Evolutionary conservation across 1,140 invertebrate genomes (phyloP).

Genomic region (Metopolophium dirhodum): DNA sequence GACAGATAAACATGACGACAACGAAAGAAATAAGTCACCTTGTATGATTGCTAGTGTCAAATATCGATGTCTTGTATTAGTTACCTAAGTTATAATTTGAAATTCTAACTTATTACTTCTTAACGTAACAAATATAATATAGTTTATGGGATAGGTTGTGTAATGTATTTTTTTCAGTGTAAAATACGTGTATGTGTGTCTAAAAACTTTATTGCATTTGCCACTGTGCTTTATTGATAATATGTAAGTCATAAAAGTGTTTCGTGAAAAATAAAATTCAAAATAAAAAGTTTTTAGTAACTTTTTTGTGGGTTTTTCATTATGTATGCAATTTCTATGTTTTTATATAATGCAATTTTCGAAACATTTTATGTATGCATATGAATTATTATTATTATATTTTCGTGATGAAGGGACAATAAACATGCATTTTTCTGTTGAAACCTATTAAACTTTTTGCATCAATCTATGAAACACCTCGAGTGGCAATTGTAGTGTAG

Average conservation of each 20-base stretch:
- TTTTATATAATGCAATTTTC: too few relatives aligned
- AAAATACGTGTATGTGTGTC: background rate
- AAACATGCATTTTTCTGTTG: too few relatives aligned
- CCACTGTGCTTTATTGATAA: background rate
- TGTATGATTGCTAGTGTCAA: background rate
- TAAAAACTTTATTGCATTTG: background rate
- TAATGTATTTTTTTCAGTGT: background rate
- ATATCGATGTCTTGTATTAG: background rate
- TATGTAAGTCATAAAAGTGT: background rate
- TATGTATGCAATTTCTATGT: background rate
- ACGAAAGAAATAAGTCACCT: background rate
- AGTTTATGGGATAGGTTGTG: background rate
- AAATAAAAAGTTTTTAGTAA: background rate
- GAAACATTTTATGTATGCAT: too few relatives aligned
- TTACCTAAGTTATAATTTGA: background rate
- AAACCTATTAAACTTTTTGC: too few relatives aligned
- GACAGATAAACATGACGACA: background rate
- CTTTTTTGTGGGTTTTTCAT: too few relatives aligned
- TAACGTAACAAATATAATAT: too few relatives aligned
- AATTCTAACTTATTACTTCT: background rate
- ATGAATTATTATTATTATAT: too few relatives aligned
- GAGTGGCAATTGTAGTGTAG: too few relatives aligned
- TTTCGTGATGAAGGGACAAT: too few relatives aligned
- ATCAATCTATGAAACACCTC: too few relatives aligned
- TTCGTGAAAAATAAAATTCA: background rate